A percentile compares a stretch with the other conserved stretches of the same genome.
These are phyloP conservation scores for Lates japonicus DNA, from an alignment of 2,797 vertebrate genomes.

Conservation along the genomic window DNA sequence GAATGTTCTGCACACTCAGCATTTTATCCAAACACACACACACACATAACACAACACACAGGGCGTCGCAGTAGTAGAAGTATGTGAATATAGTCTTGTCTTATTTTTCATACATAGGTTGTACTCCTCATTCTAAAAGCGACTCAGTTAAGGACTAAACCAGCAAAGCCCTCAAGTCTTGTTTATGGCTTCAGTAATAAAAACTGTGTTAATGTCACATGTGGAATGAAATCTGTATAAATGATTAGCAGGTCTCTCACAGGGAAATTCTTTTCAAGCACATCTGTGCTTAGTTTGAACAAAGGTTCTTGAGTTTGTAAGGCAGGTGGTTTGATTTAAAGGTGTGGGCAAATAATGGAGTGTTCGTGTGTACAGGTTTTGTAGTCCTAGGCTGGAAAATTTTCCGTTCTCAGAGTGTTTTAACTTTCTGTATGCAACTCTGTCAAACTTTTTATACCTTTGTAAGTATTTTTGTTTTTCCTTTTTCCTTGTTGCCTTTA, in stretches of 20 bases:
- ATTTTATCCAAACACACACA: conserved; percentile 36
- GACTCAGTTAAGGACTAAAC: not conserved
- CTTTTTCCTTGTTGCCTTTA: not conserved
- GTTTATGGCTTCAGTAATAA: conserved; percentile 36
- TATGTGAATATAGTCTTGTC: conserved; percentile 34
- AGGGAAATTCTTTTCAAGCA: conserved; percentile 35
- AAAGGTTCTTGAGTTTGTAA: conserved; percentile 36
- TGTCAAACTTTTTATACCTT: not conserved
- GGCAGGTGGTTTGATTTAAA: conserved; percentile 63
- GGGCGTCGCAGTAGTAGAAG: conserved; percentile 8
- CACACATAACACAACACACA: conserved; percentile 12
- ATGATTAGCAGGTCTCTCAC: conserved; percentile 43
- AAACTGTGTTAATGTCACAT: conserved; percentile 30
- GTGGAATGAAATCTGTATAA: conserved; percentile 50
- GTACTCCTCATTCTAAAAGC: conserved; percentile 8
- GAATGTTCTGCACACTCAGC: conserved; percentile 73
- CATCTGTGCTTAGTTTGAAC: conserved; percentile 63
- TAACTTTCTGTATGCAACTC: conserved; percentile 7
- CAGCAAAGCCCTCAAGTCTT: not conserved
- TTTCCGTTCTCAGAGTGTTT: conserved; percentile 39
- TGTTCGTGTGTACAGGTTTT: conserved; percentile 28
- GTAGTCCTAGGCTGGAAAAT: conserved; percentile 18
- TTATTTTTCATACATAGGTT: conserved; percentile 25
- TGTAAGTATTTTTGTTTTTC: not conserved
- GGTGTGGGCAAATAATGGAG: conserved; percentile 18